Evolutionary conservation across 2,888 invertebrate species (phyloP), one percentile per base, ranked within the genome.

Genomic region (Drymonia ruficornis): DNA sequence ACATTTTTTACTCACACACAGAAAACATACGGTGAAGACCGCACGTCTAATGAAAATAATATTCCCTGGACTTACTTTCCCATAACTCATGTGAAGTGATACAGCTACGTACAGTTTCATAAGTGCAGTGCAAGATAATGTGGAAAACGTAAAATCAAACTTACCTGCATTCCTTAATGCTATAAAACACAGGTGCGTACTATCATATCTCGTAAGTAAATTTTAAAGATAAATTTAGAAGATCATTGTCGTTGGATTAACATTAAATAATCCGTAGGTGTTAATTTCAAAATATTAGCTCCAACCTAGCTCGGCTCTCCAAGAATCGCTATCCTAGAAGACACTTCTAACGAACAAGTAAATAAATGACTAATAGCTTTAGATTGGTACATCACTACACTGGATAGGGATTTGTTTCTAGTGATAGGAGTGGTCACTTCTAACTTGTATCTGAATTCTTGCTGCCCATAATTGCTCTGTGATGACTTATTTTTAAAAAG

Each of bases 1-100:
- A 83, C 63, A 56, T 78, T 80, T 87, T 86, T 83, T 81, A 81
- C 76, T 84, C 88, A 87, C 72, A 87, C 84, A 82, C 83, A 84
- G 81, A 80, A 80, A 80, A 79, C 80, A 65, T 62, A 59, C 66
- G 61, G 71, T 55, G 48, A 64, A 57, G 74, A 61, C 65, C 72
- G 76, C 81, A 85, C 86, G 86, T 81, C 58, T 65, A 55, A 65
- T 59, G 56, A 70, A 61, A 55, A 52, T 40, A 55, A 65, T 47
- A 48, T 44, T 43, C 7, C 34, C 44, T 31, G 44, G 54, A 56
- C 48, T 49, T 61, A 43, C 38, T 55, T 46, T 55, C 57, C 52
- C 53, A 52, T 29, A 48, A 49, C 48, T n/a, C 56, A 55, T 63
- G 63, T 63, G 42, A 15, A 66, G 62, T 68, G 67, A 63, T 60